Percentiles rank a stretch among this genome's conserved stretches.
phyloP scores from a whole-genome alignment of 2,113 vertebrate species.

The Polypterus senegalus region DNA sequence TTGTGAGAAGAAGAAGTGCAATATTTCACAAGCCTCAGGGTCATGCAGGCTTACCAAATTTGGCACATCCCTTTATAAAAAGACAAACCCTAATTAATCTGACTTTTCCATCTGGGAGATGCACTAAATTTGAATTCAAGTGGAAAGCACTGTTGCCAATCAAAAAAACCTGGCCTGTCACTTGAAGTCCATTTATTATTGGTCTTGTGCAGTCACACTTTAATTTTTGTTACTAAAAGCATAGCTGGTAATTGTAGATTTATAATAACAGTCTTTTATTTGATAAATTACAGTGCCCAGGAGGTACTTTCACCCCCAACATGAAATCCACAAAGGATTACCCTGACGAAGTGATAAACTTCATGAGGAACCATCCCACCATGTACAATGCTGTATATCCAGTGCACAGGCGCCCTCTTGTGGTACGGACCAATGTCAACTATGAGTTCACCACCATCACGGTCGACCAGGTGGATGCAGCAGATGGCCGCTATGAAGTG shows the following conservation, averaged over 20 bases:
- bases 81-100: not conserved
- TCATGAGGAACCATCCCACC: constrained; percentile 90
- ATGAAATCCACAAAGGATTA: constrained; percentile 98
- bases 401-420: constrained; percentile 85
- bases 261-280: not conserved
- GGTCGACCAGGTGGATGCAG: constrained; percentile 92
- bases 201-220: not conserved
- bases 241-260: not conserved
- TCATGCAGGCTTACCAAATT: not conserved
- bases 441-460: constrained; percentile 94
- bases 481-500: constrained; percentile 95
- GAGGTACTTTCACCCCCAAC: constrained; percentile 91
- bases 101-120: not conserved
- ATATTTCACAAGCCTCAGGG: too few species aligned
- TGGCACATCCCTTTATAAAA: not conserved
- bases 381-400: constrained; percentile 92
- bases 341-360: constrained; percentile 95
- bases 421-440: constrained; percentile 84
- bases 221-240: not conserved
- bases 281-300: constrained; percentile 67
- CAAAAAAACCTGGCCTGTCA: not conserved
- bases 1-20: too few species aligned
- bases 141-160: too few species aligned
- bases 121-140: too few species aligned
- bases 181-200: not conserved